Evolutionary conservation across 2,113 vertebrate species (phyloP).

Genomic region (Heterocephalus glaber): DNA sequence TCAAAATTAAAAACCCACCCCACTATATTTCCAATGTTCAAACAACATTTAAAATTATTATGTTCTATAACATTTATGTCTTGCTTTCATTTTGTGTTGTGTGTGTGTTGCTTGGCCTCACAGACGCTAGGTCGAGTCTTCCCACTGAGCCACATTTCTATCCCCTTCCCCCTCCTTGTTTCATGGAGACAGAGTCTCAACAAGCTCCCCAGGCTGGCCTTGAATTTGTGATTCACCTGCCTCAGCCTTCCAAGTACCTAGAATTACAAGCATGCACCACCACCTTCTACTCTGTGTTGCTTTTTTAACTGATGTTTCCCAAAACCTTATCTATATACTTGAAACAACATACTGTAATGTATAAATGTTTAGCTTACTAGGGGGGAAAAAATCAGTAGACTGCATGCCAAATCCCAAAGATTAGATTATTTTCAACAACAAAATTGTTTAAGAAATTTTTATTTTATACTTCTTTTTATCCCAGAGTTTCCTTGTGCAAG

Average conservation of each 20-base stretch:
- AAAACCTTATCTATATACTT: neutral
- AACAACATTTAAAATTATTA: constrained; percentile 8
- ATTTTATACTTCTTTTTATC: constrained; percentile 11
- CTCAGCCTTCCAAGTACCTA: neutral
- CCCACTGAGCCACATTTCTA: neutral
- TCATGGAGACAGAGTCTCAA: neutral
- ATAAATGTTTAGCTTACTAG: neutral
- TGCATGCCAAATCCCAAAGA: constrained; percentile 17
- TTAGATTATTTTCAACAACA: constrained; percentile 50
- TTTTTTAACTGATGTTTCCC: neutral
- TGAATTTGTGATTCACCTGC: neutral
- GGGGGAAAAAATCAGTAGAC: neutral
- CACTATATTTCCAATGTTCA: constrained; percentile 37
- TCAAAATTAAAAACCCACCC: constrained; percentile 30
- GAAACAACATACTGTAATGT: constrained; percentile 14
- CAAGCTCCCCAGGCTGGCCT: neutral
- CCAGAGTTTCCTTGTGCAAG: neutral
- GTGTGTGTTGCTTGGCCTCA: neutral
- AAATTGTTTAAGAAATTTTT: neutral
- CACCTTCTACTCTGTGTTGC: too few relatives aligned
- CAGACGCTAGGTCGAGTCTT: neutral
- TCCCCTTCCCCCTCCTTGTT: too few relatives aligned
- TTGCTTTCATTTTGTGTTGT: neutral
- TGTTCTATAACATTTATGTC: constrained; percentile 4
- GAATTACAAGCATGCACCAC: neutral